phyloP scores from a whole-genome alignment of 1,140 invertebrate species.

The Cydia pomonella region DNA sequence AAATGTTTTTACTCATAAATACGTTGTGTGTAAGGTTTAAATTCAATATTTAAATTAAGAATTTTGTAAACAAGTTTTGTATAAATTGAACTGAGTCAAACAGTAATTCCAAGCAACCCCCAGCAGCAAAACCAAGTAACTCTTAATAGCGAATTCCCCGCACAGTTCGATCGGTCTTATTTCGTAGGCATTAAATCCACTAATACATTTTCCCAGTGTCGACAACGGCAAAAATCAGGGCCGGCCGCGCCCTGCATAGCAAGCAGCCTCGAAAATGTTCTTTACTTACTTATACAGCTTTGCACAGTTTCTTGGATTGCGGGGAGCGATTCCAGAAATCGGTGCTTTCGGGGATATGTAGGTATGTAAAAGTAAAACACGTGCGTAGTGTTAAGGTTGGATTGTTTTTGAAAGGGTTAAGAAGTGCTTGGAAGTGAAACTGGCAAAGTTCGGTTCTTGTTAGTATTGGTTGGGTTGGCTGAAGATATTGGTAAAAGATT shows the following conservation, averaged over 20 bases:
- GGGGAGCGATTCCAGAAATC: constrained; percentile 10
- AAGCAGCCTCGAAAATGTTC: constrained; percentile 60
- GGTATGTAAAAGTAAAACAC: background rate
- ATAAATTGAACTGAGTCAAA: background rate
- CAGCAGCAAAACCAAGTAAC: constrained; percentile 14
- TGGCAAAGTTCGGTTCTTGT: background rate
- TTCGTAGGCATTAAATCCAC: constrained; percentile 69
- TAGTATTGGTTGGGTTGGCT: background rate
- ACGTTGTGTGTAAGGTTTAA: too few species aligned
- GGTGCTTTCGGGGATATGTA: background rate
- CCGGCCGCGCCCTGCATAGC: constrained; percentile 67
- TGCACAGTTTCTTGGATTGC: constrained; percentile 38
- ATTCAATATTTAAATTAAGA: too few species aligned
- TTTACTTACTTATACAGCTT: constrained; percentile 36
- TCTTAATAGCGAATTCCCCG: constrained; percentile 61
- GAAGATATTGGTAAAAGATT: background rate
- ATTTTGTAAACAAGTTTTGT: background rate
- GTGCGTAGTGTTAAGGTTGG: background rate
- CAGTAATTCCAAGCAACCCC: background rate
- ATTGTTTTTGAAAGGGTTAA: background rate
- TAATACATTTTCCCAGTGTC: constrained; percentile 74
- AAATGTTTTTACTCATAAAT: too few species aligned
- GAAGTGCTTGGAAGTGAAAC: background rate
- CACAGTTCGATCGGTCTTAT: constrained; percentile 66
- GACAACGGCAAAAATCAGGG: constrained; percentile 76